phyloP scores from a whole-genome alignment of 2,797 vertebrate genomes.

The Atherinosoma microstoma region DNA sequence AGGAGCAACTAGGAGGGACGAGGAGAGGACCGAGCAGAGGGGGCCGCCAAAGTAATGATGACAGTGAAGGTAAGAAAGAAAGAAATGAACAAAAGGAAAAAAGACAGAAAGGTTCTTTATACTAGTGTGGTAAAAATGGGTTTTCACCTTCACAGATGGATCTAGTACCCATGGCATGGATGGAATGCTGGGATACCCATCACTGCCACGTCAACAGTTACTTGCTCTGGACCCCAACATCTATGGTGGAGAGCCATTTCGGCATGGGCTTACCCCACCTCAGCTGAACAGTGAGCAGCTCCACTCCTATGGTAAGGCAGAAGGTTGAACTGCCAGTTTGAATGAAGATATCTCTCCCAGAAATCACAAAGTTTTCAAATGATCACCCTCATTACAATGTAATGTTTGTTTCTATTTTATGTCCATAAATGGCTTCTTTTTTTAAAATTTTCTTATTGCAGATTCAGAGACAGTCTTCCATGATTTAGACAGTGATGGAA shows the following conservation, averaged over 20 bases:
- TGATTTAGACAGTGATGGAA: slow-evolving; percentile 90
- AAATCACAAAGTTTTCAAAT: background rate
- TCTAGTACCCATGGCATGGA: slow-evolving; percentile 89
- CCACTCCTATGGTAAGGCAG: slow-evolving; percentile 88
- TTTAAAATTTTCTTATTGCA: slow-evolving; percentile 50
- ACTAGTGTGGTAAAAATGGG: background rate
- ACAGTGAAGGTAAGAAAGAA: slow-evolving; percentile 87
- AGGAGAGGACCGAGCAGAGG: slow-evolving; percentile 84
- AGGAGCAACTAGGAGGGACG: slow-evolving; percentile 87
- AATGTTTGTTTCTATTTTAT: background rate
- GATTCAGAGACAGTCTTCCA: slow-evolving; percentile 92
- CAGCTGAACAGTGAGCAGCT: slow-evolving; percentile 89
- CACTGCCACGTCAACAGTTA: slow-evolving; percentile 88
- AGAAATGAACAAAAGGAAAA: slow-evolving; percentile 56
- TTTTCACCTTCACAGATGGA: slow-evolving; percentile 76
- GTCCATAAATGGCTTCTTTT: slow-evolving; percentile 17
- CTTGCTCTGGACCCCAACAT: slow-evolving; percentile 88
- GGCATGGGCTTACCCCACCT: slow-evolving; percentile 91
- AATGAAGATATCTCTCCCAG: background rate
- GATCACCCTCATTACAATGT: background rate
- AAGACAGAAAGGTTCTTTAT: background rate
- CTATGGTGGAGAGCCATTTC: slow-evolving; percentile 87
- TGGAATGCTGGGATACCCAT: slow-evolving; percentile 87
- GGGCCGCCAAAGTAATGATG: slow-evolving; percentile 89
- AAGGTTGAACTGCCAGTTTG: background rate